A percentile compares a stretch with the other conserved stretches of the same genome.
phyloP scores from a whole-genome alignment of 2,888 invertebrate genomes.

The Onthophagus sagittarius region DNA sequence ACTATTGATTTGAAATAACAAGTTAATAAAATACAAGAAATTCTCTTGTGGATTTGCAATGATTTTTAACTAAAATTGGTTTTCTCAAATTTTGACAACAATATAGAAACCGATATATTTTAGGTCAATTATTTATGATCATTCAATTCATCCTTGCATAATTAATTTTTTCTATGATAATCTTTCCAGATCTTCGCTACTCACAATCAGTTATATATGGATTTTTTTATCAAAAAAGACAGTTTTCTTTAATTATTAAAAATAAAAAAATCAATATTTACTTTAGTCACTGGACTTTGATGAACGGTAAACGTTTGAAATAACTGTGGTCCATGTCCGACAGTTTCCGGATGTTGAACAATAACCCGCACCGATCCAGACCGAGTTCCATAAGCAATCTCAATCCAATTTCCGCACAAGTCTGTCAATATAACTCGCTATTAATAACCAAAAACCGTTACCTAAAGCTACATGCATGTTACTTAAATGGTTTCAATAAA shows the following conservation, averaged over 20 bases:
- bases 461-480: neutral
- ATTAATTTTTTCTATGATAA: neutral
- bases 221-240: too few relatives aligned
- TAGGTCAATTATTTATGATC: neutral
- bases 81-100: too few relatives aligned
- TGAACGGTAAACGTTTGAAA: slow-evolving; percentile 98
- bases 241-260: neutral
- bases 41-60: too few relatives aligned
- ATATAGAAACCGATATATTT: neutral
- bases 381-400: slow-evolving; percentile 97
- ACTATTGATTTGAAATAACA: too few relatives aligned
- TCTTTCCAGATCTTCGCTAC: neutral
- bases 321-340: slow-evolving; percentile 95
- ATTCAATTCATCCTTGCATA: neutral
- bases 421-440: slow-evolving; percentile 53
- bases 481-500: neutral
- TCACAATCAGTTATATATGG: too few relatives aligned
- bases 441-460: neutral
- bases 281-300: slow-evolving; percentile 92
- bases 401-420: slow-evolving; percentile 98
- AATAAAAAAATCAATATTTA: slow-evolving; percentile 40
- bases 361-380: slow-evolving; percentile 95
- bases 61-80: too few relatives aligned
- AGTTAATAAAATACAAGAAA: too few relatives aligned
- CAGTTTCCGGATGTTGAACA: slow-evolving; percentile 98